These are phyloP conservation scores for Eulemur coronatus DNA, from an alignment of 2,797 vertebrate species.

Conservation along the genomic window DNA sequence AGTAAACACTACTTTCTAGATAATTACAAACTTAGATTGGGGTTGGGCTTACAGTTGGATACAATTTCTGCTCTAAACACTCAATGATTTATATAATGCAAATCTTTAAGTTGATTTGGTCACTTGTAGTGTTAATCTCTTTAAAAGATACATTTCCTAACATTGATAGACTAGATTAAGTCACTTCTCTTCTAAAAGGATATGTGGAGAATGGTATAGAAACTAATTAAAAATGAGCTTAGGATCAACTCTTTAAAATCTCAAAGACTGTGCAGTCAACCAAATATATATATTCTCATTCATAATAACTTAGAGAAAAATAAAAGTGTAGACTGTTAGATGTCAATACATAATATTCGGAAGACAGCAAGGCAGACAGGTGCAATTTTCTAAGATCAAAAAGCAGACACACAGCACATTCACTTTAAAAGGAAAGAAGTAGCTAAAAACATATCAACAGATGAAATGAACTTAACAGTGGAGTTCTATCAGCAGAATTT, in stretches of 20 bases:
- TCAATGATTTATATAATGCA: background rate
- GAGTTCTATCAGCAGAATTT: background rate
- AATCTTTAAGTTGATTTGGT: background rate
- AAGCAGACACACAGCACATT: background rate
- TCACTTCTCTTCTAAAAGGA: background rate
- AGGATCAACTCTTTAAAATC: background rate
- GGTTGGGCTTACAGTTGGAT: background rate
- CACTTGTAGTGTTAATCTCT: background rate
- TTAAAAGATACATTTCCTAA: slow-evolving; percentile 3
- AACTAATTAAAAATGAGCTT: background rate
- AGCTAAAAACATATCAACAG: background rate
- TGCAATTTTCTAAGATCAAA: slow-evolving; percentile 34
- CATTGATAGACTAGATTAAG: background rate
- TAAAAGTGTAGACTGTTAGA: background rate
- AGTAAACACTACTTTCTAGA: background rate
- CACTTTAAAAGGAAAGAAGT: background rate
- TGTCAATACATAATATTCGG: background rate
- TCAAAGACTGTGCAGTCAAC: background rate
- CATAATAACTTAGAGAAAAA: background rate
- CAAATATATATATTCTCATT: background rate
- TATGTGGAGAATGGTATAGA: background rate
- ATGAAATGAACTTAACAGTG: background rate
- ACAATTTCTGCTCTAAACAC: slow-evolving; percentile 42
- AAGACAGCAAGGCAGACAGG: background rate
- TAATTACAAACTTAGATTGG: slow-evolving; percentile 9